Conservation (phyloP, 2,113 vertebrate species). For the Psittacula cyanocephala region DNA sequence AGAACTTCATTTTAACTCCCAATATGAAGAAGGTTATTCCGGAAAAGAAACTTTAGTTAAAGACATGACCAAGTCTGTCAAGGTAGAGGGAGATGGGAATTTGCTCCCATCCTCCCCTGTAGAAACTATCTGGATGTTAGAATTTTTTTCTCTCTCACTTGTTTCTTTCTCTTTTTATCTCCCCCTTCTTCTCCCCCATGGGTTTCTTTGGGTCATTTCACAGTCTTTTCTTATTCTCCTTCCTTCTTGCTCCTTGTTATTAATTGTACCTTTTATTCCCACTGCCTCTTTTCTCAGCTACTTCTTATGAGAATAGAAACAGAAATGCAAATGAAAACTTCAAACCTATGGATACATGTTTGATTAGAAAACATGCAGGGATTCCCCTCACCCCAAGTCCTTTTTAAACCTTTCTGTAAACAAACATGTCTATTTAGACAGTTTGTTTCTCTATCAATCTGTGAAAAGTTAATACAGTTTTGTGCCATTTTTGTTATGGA, state of each 20-base stretch:
- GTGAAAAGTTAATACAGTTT: slow-evolving; percentile 51
- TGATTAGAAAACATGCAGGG: neutral
- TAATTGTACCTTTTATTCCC: neutral
- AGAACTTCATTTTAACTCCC: neutral
- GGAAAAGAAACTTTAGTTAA: neutral
- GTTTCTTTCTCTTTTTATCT: accelerated
- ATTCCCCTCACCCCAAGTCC: neutral
- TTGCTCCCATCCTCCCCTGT: neutral
- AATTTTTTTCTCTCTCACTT: neutral
- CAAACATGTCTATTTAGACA: neutral
- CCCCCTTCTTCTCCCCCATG: accelerated
- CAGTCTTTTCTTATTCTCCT: neutral
- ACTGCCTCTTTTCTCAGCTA: neutral
- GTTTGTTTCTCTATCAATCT: slow-evolving; percentile 51
- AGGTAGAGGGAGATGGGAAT: neutral
- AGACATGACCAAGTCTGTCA: neutral
- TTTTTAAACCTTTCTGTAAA: slow-evolving; percentile 1
- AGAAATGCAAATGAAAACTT: neutral
- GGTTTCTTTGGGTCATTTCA: neutral
- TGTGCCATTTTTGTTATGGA: slow-evolving; percentile 42
- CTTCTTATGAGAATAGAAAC: neutral
- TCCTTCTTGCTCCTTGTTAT: neutral
- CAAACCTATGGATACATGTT: neutral
- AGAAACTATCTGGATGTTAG: neutral
- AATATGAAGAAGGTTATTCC: neutral